phyloP scores from a whole-genome alignment of 2,888 invertebrate genomes.

The Eilema caniola region DNA sequence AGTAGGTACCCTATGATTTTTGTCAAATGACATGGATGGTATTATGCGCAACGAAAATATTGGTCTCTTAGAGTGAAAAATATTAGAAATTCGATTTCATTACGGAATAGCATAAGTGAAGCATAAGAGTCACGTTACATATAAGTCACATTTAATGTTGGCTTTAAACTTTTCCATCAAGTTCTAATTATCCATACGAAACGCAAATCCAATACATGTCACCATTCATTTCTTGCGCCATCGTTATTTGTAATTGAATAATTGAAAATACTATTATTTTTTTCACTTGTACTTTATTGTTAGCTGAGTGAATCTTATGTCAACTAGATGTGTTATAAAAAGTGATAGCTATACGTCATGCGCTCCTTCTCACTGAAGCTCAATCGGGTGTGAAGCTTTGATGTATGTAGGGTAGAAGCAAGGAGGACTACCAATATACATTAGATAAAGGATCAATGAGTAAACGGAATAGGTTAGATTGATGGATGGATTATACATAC shows the following conservation, averaged over 20 bases:
- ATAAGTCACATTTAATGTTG: too few relatives aligned
- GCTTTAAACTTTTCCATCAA: too few relatives aligned
- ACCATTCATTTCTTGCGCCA: neutral
- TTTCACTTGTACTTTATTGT: neutral
- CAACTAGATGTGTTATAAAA: neutral
- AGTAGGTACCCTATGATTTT: too few relatives aligned
- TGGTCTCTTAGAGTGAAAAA: neutral
- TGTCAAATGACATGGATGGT: too few relatives aligned
- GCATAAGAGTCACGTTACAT: too few relatives aligned
- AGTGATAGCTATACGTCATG: slow-evolving; percentile 4
- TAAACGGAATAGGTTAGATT: neutral
- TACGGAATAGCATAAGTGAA: neutral
- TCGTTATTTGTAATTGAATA: neutral
- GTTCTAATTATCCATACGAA: neutral
- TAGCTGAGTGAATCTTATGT: neutral
- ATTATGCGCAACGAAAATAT: neutral
- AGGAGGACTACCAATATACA: neutral
- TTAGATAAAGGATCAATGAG: neutral
- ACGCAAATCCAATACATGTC: neutral
- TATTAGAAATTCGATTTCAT: neutral
- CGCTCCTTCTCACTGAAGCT: slow-evolving; percentile 2
- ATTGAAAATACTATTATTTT: too few relatives aligned
- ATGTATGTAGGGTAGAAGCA: slow-evolving; percentile 2
- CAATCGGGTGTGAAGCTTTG: neutral
- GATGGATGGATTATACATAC: neutral